These are phyloP conservation scores for Caenorhabditis doughertyi DNA, from an alignment of 2,888 invertebrate genomes.

Conservation along the genomic window DNA sequence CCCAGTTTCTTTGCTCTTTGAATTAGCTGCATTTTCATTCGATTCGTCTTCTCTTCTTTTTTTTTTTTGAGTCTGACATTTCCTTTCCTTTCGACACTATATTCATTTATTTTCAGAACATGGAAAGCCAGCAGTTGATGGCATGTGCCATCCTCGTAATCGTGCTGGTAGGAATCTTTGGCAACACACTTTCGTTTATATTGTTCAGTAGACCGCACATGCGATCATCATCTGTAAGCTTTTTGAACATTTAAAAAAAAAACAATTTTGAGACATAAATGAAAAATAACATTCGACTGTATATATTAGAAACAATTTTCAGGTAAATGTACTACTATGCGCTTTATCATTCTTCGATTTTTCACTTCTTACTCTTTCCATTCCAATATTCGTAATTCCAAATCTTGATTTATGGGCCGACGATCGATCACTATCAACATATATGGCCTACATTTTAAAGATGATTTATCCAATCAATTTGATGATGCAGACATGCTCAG, in stretches of 20 bases:
- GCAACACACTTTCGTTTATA: constrained; percentile 76
- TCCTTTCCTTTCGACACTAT: background rate
- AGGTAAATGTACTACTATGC: constrained; percentile 78
- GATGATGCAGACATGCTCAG: constrained; percentile 80
- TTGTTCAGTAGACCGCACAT: constrained; percentile 77
- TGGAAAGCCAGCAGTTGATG: constrained; percentile 76
- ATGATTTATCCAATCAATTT: constrained; percentile 80
- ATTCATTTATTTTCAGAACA: constrained; percentile 46
- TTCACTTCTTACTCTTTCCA: constrained; percentile 75
- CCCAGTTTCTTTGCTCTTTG: constrained; percentile 30
- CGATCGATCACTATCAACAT: constrained; percentile 61
- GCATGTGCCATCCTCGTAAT: constrained; percentile 76
- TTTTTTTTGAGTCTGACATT: constrained; percentile 9
- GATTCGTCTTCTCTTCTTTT: background rate
- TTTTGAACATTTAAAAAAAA: constrained; percentile 3
- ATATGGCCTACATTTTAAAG: constrained; percentile 77
- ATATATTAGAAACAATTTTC: constrained; percentile 5
- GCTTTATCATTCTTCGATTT: constrained; percentile 80
- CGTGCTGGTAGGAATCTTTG: constrained; percentile 75
- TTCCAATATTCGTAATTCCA: constrained; percentile 81
- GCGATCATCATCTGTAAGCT: constrained; percentile 73
- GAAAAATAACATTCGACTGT: background rate
- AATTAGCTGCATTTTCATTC: constrained; percentile 34
- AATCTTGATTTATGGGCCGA: constrained; percentile 73
- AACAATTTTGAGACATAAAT: background rate